Evolutionary conservation across 2,113 vertebrate genomes (phyloP).

Genomic region (Eupsittula cactorum): DNA sequence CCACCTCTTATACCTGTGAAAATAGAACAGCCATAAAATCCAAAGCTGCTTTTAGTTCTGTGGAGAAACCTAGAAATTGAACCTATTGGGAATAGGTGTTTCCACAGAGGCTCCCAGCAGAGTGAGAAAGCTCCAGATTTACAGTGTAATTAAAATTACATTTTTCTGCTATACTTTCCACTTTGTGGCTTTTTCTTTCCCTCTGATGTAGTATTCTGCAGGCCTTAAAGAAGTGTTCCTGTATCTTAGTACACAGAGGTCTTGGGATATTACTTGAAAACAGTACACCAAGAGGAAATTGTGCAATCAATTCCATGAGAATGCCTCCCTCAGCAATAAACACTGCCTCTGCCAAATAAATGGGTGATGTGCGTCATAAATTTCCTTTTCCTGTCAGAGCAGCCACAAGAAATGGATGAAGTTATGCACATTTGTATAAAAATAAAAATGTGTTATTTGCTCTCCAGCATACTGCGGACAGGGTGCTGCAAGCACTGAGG

Average conservation of each 20-base stretch:
- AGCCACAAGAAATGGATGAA: constrained; percentile 63
- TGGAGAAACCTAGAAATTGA: constrained; percentile 1
- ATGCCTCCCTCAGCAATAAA: constrained; percentile 65
- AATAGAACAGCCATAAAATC: not conserved
- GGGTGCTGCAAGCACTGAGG: not conserved
- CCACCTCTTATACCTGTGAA: not conserved
- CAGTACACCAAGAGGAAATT: constrained; percentile 58
- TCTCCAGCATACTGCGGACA: not conserved
- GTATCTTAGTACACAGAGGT: constrained; percentile 46
- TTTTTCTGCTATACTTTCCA: constrained; percentile 21
- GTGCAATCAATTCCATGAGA: constrained; percentile 68
- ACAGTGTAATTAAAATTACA: constrained; percentile 28
- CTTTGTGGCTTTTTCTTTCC: not conserved
- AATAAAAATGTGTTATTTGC: constrained; percentile 63
- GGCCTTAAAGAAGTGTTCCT: constrained; percentile 20
- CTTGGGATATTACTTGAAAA: constrained; percentile 68
- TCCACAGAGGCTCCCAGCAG: not conserved
- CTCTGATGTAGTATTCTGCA: constrained; percentile 15
- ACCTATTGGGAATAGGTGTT: not conserved
- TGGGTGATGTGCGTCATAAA: constrained; percentile 67
- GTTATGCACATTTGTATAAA: constrained; percentile 69
- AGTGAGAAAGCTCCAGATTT: constrained; percentile 19
- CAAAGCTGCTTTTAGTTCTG: not conserved
- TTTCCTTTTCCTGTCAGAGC: constrained; percentile 65
- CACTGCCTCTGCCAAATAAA: constrained; percentile 67